phyloP scores from a whole-genome alignment of 2,797 vertebrate genomes.

The Enteromius fasciolatus region DNA sequence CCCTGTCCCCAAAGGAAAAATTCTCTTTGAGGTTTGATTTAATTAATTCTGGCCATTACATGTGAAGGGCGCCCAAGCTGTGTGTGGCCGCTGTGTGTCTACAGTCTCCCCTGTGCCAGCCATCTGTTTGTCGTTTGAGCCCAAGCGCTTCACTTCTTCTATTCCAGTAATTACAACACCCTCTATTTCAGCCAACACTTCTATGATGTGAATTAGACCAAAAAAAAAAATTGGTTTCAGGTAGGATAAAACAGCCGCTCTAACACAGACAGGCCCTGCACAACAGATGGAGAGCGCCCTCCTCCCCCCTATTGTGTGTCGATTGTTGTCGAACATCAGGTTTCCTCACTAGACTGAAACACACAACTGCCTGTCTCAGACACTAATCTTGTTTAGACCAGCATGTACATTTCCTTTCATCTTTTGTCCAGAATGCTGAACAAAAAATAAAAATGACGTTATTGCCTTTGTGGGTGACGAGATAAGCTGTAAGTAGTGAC shows the following conservation, averaged over 20 bases:
- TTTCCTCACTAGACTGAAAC: conserved; percentile 44
- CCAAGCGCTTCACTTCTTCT: conserved; percentile 43
- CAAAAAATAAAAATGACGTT: conserved; percentile 7
- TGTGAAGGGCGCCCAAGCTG: conserved; percentile 66
- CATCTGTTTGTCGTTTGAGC: conserved; percentile 64
- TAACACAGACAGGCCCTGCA: conserved; percentile 22
- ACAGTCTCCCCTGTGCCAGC: conserved; percentile 63
- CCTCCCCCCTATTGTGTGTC: conserved; percentile 10
- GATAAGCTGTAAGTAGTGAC: conserved; percentile 42
- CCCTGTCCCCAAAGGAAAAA: not conserved
- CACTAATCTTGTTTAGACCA: conserved; percentile 53
- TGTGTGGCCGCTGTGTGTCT: conserved; percentile 56
- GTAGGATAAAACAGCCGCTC: conserved; percentile 21
- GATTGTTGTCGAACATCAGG: conserved; percentile 36
- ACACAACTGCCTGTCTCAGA: conserved; percentile 47
- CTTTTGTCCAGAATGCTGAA: conserved; percentile 8
- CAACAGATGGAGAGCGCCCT: conserved; percentile 59
- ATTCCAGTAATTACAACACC: conserved; percentile 53
- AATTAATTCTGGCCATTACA: conserved; percentile 60
- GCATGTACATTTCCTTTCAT: conserved; percentile 28
- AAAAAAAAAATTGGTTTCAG: conserved; percentile 17
- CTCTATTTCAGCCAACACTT: conserved; percentile 46
- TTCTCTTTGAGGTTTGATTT: conserved; percentile 56
- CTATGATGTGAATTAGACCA: conserved; percentile 15
- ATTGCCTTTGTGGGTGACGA: conserved; percentile 28